phyloP scores from a whole-genome alignment of 2,113 vertebrate species.

The Phrynocephalus versicolor region DNA sequence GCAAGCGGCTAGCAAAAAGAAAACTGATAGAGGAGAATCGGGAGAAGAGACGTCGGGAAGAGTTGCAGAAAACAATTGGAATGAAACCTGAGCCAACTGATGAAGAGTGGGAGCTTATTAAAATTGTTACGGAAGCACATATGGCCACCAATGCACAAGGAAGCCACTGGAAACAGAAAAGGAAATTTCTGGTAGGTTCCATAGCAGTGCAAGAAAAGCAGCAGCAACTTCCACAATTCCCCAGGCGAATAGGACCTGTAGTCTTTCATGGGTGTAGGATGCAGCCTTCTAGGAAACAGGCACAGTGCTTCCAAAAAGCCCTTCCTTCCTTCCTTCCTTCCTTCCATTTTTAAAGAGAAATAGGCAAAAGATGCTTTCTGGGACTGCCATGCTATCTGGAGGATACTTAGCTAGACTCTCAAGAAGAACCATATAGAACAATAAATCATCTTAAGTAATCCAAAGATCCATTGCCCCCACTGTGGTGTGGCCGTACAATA shows the following conservation, averaged over 20 bases:
- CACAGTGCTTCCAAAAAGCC: background rate
- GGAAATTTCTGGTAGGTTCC: conserved; percentile 95
- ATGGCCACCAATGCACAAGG: conserved; percentile 97
- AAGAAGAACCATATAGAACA: background rate
- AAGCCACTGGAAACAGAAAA: conserved; percentile 98
- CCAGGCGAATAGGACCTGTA: background rate
- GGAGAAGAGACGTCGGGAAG: conserved; percentile 89
- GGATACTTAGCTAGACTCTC: background rate
- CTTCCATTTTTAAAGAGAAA: background rate
- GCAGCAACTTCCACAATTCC: background rate
- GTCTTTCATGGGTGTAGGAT: background rate
- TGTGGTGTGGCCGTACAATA: too few species aligned
- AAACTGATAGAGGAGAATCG: conserved; percentile 97
- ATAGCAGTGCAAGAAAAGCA: background rate
- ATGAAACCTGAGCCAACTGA: conserved; percentile 91
- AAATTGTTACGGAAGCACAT: conserved; percentile 93
- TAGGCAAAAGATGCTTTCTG: background rate
- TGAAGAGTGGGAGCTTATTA: conserved; percentile 97
- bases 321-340: background rate
- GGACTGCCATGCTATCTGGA: background rate
- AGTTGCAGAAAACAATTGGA: conserved; percentile 89
- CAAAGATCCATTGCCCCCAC: too few species aligned
- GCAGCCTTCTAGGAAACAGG: background rate
- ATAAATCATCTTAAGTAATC: background rate
- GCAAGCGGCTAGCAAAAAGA: conserved; percentile 93